Conservation (phyloP, 1,140 invertebrate genomes). For the Drosophila nannoptera region DNA sequence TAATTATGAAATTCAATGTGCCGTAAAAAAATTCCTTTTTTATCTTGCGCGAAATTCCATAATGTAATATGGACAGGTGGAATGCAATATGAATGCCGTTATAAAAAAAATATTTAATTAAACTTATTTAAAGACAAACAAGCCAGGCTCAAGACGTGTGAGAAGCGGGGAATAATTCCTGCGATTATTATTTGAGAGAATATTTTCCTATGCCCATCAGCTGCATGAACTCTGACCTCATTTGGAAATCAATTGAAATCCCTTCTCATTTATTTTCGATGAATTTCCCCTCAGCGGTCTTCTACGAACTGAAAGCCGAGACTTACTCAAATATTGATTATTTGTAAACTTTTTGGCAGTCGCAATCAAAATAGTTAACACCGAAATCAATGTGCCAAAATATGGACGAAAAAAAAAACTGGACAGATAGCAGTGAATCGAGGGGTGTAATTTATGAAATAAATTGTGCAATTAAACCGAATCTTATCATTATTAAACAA, state of each 20-base stretch:
- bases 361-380: slow-evolving; percentile 30
- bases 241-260: too few species aligned
- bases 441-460: too few species aligned
- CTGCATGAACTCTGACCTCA: too few species aligned
- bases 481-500: too few species aligned
- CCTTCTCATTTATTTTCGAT: too few species aligned
- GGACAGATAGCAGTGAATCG: too few species aligned
- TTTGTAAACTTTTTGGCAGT: slow-evolving; percentile 48
- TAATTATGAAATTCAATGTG: slow-evolving; percentile 46
- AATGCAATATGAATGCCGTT: slow-evolving; percentile 49
- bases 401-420: slow-evolving; percentile 2
- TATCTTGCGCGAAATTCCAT: slow-evolving; percentile 38
- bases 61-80: slow-evolving; percentile 27
- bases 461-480: too few species aligned
- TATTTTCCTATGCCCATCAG: too few species aligned
- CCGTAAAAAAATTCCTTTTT: slow-evolving; percentile 38
- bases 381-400: slow-evolving; percentile 35
- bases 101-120: slow-evolving; percentile 9
- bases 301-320: neutral
- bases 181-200: neutral
- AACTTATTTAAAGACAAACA: neutral
- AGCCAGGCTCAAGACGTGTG: neutral
- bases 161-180: too few species aligned
- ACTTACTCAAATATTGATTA: slow-evolving; percentile 38
- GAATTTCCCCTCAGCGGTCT: neutral